These are phyloP conservation scores for Verasper variegatus DNA, from an alignment of 2,113 vertebrate genomes.

Conservation along the genomic window DNA sequence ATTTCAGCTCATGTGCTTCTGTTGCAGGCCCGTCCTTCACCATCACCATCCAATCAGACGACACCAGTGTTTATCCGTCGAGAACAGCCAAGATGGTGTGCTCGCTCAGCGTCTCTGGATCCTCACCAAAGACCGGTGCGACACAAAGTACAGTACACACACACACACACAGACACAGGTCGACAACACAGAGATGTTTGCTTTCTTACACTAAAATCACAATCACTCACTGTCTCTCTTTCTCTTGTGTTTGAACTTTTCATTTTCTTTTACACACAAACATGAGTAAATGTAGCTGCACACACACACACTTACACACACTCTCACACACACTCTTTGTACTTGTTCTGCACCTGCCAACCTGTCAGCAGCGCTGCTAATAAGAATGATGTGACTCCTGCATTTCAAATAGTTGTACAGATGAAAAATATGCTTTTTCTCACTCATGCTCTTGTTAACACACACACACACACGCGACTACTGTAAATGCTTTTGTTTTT, in stretches of 20 bases:
- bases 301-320: not conserved
- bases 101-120: slow-evolving; percentile 83
- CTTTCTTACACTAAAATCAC: slow-evolving; percentile 5
- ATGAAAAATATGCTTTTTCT: slow-evolving; percentile 9
- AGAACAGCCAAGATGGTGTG: slow-evolving; percentile 92
- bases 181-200: not conserved
- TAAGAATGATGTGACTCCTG: slow-evolving; percentile 17
- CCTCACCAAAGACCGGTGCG: slow-evolving; percentile 85
- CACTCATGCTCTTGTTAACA: not conserved
- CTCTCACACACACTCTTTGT: not conserved
- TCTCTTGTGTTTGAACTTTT: not conserved
- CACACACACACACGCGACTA: not conserved
- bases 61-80: slow-evolving; percentile 84
- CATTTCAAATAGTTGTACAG: slow-evolving; percentile 21
- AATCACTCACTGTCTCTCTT: not conserved
- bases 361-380: slow-evolving; percentile 42
- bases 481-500: not conserved
- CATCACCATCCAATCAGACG: slow-evolving; percentile 86
- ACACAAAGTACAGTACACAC: slow-evolving; percentile 2
- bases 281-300: not conserved
- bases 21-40: slow-evolving; percentile 88
- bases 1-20: slow-evolving; percentile 21
- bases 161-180: slow-evolving; percentile 4
- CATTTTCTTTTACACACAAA: not conserved
- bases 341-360: slow-evolving; percentile 30